Percentiles rank a stretch among this genome's conserved stretches.
These are phyloP conservation scores for Calameuta filiformis DNA, from an alignment of 2,888 invertebrate genomes.

Conservation along the genomic window DNA sequence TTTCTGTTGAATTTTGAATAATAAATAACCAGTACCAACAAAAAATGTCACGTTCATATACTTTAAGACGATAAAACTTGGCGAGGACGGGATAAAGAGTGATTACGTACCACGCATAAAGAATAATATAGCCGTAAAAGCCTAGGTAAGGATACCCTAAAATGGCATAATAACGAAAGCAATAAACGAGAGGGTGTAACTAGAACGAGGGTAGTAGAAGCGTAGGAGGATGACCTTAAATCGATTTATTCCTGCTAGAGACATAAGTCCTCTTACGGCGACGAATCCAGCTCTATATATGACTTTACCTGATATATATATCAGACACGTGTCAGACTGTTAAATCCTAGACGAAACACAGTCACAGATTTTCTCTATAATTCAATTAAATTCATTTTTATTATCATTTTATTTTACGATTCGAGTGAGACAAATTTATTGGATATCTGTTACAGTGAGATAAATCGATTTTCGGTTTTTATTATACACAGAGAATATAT, in stretches of 20 bases:
- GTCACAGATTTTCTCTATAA: neutral
- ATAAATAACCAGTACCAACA: neutral
- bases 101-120: neutral
- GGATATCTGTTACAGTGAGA: neutral
- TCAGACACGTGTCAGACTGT: neutral
- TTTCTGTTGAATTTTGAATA: neutral
- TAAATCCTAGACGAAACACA: neutral
- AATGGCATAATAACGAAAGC: neutral
- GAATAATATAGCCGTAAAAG: neutral
- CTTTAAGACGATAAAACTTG: neutral
- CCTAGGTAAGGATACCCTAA: neutral
- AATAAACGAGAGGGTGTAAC: neutral
- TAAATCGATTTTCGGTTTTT: neutral
- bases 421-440: neutral
- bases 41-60: neutral
- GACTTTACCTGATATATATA: neutral
- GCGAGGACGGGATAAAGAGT: neutral
- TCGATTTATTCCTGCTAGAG: neutral
- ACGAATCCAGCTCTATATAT: neutral
- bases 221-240: neutral
- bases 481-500: neutral
- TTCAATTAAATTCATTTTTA: neutral
- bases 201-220: neutral
- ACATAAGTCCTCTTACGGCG: neutral
- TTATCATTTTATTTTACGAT: neutral